These are phyloP conservation scores for Drosophila prostipennis DNA, from an alignment of 2,888 invertebrate genomes.

Conservation along the genomic window DNA sequence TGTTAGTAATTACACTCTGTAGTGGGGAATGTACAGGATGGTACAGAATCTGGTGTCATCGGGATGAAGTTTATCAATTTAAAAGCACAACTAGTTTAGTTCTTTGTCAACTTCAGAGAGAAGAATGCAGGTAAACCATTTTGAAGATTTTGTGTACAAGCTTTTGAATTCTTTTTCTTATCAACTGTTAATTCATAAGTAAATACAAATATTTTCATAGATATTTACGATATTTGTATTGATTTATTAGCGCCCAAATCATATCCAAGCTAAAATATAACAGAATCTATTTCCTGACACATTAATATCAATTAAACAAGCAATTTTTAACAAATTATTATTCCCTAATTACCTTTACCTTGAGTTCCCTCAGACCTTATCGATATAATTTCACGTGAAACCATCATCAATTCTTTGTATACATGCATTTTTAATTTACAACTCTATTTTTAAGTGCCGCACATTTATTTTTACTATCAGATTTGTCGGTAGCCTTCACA, in stretches of 20 bases:
- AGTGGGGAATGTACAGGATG: slow-evolving; percentile 3
- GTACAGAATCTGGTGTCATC: slow-evolving; percentile 20
- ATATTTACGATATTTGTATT: too few species aligned
- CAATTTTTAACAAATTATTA: not conserved
- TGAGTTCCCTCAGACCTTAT: not conserved
- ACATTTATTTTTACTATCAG: slow-evolving; percentile 16
- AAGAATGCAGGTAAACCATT: slow-evolving; percentile 1
- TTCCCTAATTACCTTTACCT: not conserved
- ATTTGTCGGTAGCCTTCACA: slow-evolving; percentile 18
- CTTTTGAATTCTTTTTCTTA: too few species aligned
- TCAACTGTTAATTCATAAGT: too few species aligned
- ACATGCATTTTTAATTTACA: slow-evolving; percentile 21
- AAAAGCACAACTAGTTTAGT: slow-evolving; percentile 31
- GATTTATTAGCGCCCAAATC: too few species aligned
- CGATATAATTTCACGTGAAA: not conserved
- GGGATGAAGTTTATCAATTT: slow-evolving; percentile 30
- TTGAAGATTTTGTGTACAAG: not conserved
- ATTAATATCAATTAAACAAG: not conserved
- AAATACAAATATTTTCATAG: too few species aligned
- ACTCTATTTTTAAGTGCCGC: slow-evolving; percentile 22
- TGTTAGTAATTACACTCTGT: slow-evolving; percentile 32
- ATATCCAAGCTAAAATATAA: too few species aligned
- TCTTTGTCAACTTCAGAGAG: slow-evolving; percentile 13
- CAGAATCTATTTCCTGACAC: not conserved
- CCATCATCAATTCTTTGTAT: not conserved